Base-by-base conservation (phyloP, 53 echinoderm and acorn worm genomes). In the Actinopyga echinites region DNA sequence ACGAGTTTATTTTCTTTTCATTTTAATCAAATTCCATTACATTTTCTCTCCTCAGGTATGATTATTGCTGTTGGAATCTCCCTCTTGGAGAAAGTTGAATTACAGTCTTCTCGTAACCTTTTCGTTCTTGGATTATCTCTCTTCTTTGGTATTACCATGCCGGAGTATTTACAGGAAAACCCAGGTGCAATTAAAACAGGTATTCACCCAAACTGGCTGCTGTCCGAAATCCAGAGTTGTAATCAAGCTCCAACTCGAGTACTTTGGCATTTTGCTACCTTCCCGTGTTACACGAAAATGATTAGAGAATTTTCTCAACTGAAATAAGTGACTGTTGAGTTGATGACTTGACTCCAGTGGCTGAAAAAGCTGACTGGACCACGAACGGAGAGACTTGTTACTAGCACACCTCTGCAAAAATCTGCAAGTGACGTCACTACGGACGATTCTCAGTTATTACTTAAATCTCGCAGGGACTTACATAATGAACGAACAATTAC, bases 181-280 rank as follows among this genome's bases (percentile, higher is more conserved):
- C 71, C 71, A 32, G 71, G 44, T 40, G 42, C n/a, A 15, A 71
- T 71, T 6, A 71, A 71, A 6, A 71, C 71, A 71, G 71, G 71
- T 71, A 71, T 35, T 8, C 13, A 17, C 17, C 40, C 40, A 15
- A n/a, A n/a, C n/a, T n/a, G n/a, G n/a, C n/a, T n/a, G n/a, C n/a
- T n/a, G n/a, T n/a, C n/a, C n/a, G n/a, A n/a, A n/a, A n/a, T n/a
- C n/a, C n/a, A n/a, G n/a, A n/a, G n/a, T n/a, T n/a, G n/a, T n/a
- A n/a, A n/a, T n/a, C n/a, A n/a, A n/a, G n/a, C n/a, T n/a, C n/a
- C n/a, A n/a, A n/a, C n/a, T n/a, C n/a, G n/a, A n/a, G n/a, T n/a
- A n/a, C n/a, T n/a, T n/a, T n/a, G n/a, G n/a, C n/a, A n/a, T n/a
- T n/a, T n/a, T n/a, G n/a, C n/a, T n/a, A n/a, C n/a, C n/a, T n/a